Base-by-base conservation (phyloP, 2,888 invertebrate genomes). In the Molanna angustata region DNA sequence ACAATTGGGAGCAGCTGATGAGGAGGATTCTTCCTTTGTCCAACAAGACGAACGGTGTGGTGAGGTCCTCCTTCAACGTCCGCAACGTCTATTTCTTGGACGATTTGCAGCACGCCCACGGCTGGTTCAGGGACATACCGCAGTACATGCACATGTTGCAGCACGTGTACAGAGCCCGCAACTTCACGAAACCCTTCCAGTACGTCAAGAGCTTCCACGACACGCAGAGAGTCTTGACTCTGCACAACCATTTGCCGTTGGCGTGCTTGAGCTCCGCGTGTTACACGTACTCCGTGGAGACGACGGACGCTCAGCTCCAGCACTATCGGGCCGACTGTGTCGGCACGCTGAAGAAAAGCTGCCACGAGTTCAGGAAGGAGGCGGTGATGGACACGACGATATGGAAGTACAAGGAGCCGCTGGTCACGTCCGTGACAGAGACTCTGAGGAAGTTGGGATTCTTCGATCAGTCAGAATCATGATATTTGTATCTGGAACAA, bases 321-420 rank as follows among this genome's bases (percentile, higher is more conserved):
- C 96, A 96, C 72, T 96, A 95, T 74, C 83, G 94, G 54, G 91
- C 90, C 20, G 94, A 94, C 72, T 95, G 95, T 72, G 94, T 93
- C 4, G 85, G 86, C 62, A 88, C 90, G 51, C 75, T 94, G 60
- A 88, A 88, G 73, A 91, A 92, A 72, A 78, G 82, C 35, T 94
- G 94, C 73, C 83, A 83, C 49, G 88, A 91, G 66, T 91, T 87
- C 69, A 80, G 89, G 53, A 86, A 89, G 65, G 84, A 89, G 63
- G 88, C 89, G 52, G 83, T 90, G 49, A 82, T 88, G 69, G 94
- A 94, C 71, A 85, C 87, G 21, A 87, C 89, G 47, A 86, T 94
- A 62, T 94, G 92, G 93, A 85, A 87, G 66, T 94, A 86, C 76
- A 90, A 88, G 67, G 88, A 86, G 44, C 80, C 84, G 61, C 77